These are phyloP conservation scores for Lycia hirtaria DNA, from an alignment of 2,888 invertebrate genomes.

Conservation along the genomic window DNA sequence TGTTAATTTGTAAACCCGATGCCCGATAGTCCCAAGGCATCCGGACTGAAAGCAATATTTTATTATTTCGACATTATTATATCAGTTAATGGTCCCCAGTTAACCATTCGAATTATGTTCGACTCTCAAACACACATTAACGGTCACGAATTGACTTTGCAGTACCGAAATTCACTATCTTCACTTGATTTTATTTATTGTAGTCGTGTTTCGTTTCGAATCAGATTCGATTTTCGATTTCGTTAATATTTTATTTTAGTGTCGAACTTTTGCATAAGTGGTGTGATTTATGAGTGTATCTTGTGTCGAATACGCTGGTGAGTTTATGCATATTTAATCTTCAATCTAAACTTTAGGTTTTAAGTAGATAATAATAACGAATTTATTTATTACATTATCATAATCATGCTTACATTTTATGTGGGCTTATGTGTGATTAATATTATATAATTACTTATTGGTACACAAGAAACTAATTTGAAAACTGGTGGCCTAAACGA, in stretches of 20 bases:
- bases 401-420: too few species aligned
- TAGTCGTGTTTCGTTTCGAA: conserved; percentile 54
- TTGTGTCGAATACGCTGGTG: not conserved
- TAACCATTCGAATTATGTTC: conserved; percentile 59
- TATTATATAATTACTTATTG: too few species aligned
- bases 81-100: conserved; percentile 65
- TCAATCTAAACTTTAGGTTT: not conserved
- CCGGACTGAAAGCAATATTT: conserved; percentile 66
- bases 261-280: conserved; percentile 25
- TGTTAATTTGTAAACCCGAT: conserved; percentile 79
- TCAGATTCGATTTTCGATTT: conserved; percentile 43
- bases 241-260: conserved; percentile 39
- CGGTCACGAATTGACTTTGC: conserved; percentile 59
- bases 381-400: too few species aligned
- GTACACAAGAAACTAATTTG: too few species aligned
- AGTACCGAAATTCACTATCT: conserved; percentile 53
- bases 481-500: too few species aligned
- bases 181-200: conserved; percentile 55
- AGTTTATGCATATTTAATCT: not conserved
- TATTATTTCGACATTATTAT: conserved; percentile 70
- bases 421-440: too few species aligned
- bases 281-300: conserved; percentile 1
- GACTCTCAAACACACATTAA: conserved; percentile 61
- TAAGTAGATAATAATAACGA: not conserved
- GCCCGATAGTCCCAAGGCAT: conserved; percentile 69